Evolutionary conservation across 2,113 vertebrate species (phyloP).

Genomic region (Sander lucioperca): DNA sequence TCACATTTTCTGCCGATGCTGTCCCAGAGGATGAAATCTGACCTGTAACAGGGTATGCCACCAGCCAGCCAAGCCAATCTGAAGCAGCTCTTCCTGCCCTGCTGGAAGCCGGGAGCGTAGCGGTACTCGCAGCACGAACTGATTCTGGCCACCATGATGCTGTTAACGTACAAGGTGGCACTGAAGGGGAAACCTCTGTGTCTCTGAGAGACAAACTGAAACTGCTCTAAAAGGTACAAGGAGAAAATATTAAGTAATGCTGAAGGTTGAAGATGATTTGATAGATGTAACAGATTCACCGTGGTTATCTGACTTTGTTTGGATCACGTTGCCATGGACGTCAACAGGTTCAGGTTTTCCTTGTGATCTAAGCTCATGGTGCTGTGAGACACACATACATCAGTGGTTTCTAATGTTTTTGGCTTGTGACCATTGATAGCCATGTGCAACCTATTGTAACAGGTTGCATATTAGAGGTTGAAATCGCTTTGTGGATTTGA

Average conservation of each 20-base stretch:
- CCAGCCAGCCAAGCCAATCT: conserved; percentile 80
- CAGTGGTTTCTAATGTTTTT: not conserved
- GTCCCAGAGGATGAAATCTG: conserved; percentile 25
- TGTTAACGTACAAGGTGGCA: conserved; percentile 81
- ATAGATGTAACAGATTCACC: not conserved
- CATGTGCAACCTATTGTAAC: not conserved
- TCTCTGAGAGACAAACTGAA: conserved; percentile 85
- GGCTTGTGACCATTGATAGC: not conserved
- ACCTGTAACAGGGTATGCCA: conserved; percentile 86
- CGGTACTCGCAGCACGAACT: conserved; percentile 88
- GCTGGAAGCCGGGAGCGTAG: conserved; percentile 85
- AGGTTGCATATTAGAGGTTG: not conserved
- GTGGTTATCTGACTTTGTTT: not conserved
- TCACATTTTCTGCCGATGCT: conserved; percentile 31
- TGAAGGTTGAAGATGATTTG: not conserved
- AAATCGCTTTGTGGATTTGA: not conserved
- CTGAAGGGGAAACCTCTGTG: conserved; percentile 86
- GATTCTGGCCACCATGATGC: conserved; percentile 81
- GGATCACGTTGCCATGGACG: not conserved
- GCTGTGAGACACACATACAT: not conserved
- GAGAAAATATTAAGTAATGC: not conserved
- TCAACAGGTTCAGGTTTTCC: not conserved
- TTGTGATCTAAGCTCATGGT: not conserved
- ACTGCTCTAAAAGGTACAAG: conserved; percentile 76
- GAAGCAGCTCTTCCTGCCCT: conserved; percentile 84